Evolutionary conservation across 2,888 invertebrate genomes (phyloP), one percentile per base, ranked within the genome.

Genomic region (Branchipolynoe longqiensis): DNA sequence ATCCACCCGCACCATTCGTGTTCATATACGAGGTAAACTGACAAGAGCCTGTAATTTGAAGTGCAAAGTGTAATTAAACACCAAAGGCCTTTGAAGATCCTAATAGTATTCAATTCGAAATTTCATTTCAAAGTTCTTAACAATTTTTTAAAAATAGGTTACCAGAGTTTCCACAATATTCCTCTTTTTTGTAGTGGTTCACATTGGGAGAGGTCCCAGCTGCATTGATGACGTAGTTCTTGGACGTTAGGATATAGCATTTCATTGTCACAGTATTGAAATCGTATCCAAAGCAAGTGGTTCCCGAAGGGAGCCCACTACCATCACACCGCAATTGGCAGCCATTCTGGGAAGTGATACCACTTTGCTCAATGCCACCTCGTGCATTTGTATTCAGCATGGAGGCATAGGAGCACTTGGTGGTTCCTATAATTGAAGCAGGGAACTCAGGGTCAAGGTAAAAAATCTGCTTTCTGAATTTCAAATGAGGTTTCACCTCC

Each of bases 331-430:
- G 6, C n/a, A 25, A 12, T n/a, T 28, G n/a, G 62, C 62, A 62
- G 6, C 31, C 31, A 31, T 8, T 25, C 8, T 25, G 62, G 28
- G 62, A 14, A 14, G 6, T 6, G 8, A 62, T 25, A 62, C 62
- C 62, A 62, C 62, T 62, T 62, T 62, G 62, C 8, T 8, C 14
- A 31, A 62, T 22, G n/a, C 62, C 62, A 62, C n/a, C n/a, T 12
- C 48, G 48, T 48, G 48, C 48, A 48, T 48, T 48, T 12, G 48
- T 48, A 48, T 48, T 18, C 18, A 48, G 8, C 18, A 12, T 48
- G 48, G 48, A 12, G 48, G 18, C 18, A 18, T 48, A 48, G 8
- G 48, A 12, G 48, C 48, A 48, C 18, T n/a, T n/a, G n/a, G n/a
- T n/a, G n/a, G n/a, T n/a, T n/a, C n/a, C n/a, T n/a, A n/a, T n/a